Conservation (phyloP, 2,888 invertebrate genomes). For the Leucoma salicis region DNA sequence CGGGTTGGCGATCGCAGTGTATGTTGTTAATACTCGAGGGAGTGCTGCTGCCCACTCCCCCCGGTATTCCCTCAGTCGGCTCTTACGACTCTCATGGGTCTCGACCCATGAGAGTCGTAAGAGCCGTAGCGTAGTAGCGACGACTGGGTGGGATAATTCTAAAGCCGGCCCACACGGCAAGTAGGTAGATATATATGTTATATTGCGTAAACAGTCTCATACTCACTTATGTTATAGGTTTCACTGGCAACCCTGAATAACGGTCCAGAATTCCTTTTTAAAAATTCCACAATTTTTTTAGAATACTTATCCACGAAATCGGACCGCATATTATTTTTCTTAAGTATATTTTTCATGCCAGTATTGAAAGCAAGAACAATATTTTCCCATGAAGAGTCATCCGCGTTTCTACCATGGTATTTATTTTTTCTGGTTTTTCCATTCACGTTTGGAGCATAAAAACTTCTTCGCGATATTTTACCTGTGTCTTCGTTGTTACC, state of each 20-base stretch:
- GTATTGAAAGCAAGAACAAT: conserved; percentile 16
- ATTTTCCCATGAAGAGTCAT: conserved; percentile 9
- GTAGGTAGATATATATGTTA: too few relatives aligned
- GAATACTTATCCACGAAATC: conserved; percentile 9
- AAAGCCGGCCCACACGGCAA: too few relatives aligned
- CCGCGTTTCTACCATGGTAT: background rate
- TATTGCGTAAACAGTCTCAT: background rate
- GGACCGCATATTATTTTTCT: background rate
- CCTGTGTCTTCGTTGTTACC: background rate
- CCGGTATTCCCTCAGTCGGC: too few relatives aligned
- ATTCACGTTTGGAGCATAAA: background rate
- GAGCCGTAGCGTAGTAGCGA: too few relatives aligned
- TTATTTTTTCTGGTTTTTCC: background rate
- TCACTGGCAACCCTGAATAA: background rate
- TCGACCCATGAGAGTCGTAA: too few relatives aligned
- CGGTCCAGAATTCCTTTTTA: background rate
- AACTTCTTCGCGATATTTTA: background rate
- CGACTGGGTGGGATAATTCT: too few relatives aligned
- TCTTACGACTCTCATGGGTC: too few relatives aligned
- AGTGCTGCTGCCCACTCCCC: too few relatives aligned
- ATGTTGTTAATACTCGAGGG: too few relatives aligned
- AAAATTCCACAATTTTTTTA: background rate
- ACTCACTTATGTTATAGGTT: conserved; percentile 20
- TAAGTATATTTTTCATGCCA: conserved; percentile 3
- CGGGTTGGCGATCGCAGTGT: too few relatives aligned